These are phyloP conservation scores for Gambelia wislizenii DNA, from an alignment of 2,797 vertebrate genomes.

Conservation along the genomic window DNA sequence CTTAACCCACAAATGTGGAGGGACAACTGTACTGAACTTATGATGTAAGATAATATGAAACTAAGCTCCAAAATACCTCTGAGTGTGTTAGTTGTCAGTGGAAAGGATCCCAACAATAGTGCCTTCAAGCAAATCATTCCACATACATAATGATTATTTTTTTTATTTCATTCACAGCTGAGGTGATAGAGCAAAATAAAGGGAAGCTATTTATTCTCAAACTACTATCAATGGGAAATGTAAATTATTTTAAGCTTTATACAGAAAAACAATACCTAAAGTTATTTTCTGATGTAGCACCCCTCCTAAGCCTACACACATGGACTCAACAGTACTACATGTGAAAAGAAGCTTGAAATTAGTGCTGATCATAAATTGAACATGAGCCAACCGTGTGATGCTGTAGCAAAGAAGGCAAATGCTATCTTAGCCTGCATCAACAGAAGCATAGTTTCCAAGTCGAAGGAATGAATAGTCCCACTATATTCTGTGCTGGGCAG, in stretches of 20 bases:
- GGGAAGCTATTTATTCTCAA: background rate
- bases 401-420: no score
- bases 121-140: background rate
- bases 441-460: no score
- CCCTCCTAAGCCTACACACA: background rate
- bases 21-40: background rate
- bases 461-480: no score
- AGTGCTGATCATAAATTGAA: no score
- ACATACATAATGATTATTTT: background rate
- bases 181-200: background rate
- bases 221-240: background rate
- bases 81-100: background rate
- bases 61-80: no score
- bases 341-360: no score
- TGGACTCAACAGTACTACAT: no score
- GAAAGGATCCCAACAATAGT: background rate
- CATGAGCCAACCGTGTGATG: no score
- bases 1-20: no score
- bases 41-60: background rate
- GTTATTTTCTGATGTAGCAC: background rate
- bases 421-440: no score
- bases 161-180: background rate
- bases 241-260: background rate
- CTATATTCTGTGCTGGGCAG: no score
- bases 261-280: background rate